phyloP scores from a whole-genome alignment of 2,888 invertebrate genomes.

The Acholoe squamosa region DNA sequence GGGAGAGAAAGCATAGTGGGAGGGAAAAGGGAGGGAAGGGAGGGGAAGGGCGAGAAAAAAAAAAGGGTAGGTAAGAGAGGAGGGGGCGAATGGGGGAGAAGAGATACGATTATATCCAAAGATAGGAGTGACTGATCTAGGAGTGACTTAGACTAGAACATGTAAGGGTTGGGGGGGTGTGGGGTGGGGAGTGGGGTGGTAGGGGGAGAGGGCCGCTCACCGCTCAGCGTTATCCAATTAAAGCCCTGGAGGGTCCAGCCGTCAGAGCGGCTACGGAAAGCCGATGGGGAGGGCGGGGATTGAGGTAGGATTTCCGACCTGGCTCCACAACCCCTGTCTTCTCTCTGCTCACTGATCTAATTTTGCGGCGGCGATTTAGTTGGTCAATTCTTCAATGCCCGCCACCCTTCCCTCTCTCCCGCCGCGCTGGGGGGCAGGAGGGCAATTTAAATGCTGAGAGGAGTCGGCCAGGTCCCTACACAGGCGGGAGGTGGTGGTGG shows the following conservation, averaged over 20 bases:
- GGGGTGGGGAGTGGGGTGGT: not conserved
- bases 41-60: too few relatives aligned
- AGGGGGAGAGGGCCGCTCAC: not conserved
- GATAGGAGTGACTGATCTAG: too few relatives aligned
- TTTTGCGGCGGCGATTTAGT: conserved; percentile 31
- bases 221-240: conserved; percentile 14
- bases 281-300: not conserved
- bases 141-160: too few relatives aligned
- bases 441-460: conserved; percentile 48
- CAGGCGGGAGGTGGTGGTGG: not conserved
- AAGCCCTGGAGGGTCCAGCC: conserved; percentile 4
- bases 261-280: not conserved
- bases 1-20: not conserved
- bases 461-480: not conserved
- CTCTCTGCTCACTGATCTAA: conserved; percentile 33
- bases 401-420: not conserved
- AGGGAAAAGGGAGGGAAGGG: too few relatives aligned
- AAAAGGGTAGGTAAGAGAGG: too few relatives aligned
- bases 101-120: too few relatives aligned
- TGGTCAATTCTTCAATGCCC: conserved; percentile 43
- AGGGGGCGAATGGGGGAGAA: too few relatives aligned
- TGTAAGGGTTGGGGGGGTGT: too few relatives aligned
- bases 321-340: not conserved
- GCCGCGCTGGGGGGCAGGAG: not conserved
- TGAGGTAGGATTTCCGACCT: conserved; percentile 35